Evolutionary conservation across 2,888 invertebrate genomes (phyloP), one percentile per base, ranked within the genome.

Genomic region (Drosophila robusta): DNA sequence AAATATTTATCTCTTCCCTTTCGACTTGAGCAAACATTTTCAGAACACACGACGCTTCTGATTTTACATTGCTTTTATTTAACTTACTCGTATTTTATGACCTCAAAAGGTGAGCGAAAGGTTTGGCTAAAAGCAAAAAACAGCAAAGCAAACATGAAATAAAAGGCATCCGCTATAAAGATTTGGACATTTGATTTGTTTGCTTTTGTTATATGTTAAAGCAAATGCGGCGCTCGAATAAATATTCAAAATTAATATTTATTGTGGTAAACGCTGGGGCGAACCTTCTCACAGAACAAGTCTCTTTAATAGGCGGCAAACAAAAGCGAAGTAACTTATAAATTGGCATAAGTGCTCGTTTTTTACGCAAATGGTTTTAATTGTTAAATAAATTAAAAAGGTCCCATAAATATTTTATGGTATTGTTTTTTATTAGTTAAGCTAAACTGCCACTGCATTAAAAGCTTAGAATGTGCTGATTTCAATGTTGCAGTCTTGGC

Each of bases 211-310:
- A 70, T 18, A 62, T 42, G 49, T 46, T 56, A 62, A 73, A 46
- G 29, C 44, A 68, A 62, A 69, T 68, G 61, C 63, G 42, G 56
- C 41, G 56, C 50, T 56, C 51, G 46, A 55, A 54, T 66, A 77
- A 80, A 75, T 80, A 80, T 80, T 77, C 57, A 14, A 38, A 39
- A 14, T 57, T 14, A 50, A 49, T 64, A 62, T 66, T 80, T 68
- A 65, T 63, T 66, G 50, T 47, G 49, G 42, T 65, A 38, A 70
- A 46, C 54, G 52, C 41, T 39, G n/a, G 11, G 4, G 4, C 26
- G 42, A 36, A 24, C 18, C 16, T 45, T 39, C 38, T 14, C 3
- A 16, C 1, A 26, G 9, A 22, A 29, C n/a, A 1, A n/a, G 8
- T n/a, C 6, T 12, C 14, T 29, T 12, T 5, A 36, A 29, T 29